Evolutionary conservation across 2,888 invertebrate genomes (phyloP), one percentile per base, ranked within the genome.

Genomic region (Clivina fossor): DNA sequence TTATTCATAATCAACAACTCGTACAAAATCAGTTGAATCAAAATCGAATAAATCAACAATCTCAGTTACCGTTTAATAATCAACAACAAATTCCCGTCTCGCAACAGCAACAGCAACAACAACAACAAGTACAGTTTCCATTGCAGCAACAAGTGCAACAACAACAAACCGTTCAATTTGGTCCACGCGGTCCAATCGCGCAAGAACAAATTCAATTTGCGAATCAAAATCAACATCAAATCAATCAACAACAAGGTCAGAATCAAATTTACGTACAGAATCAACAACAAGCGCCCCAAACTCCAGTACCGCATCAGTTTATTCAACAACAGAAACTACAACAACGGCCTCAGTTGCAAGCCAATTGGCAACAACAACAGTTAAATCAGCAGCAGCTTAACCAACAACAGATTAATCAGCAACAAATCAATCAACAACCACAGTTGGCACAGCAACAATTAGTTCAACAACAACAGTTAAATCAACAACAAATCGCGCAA

Each of bases 121-220:
- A 58, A 32, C 59, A 59, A 56, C 22, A 46, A 16, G 63, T 61
- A 32, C 61, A 63, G 46, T 65, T 63, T 24, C 67, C 67, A 41
- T 67, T 64, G 57, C 65, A 66, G 53, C 60, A 60, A 20, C 65
- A 62, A 50, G 65, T 61, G 13, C 67, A 65, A 19, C 67, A 63
- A 11, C 66, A 64, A 33, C 64, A 64, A 28, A 62, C 64, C 41
- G 20, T 19, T 16, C 51, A 19, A 49, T 41, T 51, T 41, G 41
- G 22, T 11, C 49, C 49, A 9, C 49, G 49, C 11, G 35, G 37
- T 11, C 38, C 37, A 13, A 28, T 49, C n/a, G 38, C 32, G 20
- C 51, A 51, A 43, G 51, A 43, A 4, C 51, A 51, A 30, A 41
- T 51, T 4, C 18, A 41, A 9, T 51, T 51, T 43, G 30, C 41